Conservation (phyloP, 1,140 invertebrate genomes). For the Cepaea nemoralis region DNA sequence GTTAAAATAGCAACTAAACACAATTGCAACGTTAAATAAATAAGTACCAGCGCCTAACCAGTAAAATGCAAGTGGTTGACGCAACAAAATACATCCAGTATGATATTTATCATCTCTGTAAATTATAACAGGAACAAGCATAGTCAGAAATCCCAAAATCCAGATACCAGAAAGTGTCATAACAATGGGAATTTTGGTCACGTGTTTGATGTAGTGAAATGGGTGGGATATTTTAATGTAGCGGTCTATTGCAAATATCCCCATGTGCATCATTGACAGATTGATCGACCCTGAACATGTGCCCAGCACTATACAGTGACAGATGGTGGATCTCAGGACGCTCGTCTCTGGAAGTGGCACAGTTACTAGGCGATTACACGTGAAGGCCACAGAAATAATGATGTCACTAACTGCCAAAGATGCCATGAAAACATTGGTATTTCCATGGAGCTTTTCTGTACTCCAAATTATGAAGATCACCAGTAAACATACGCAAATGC, state of each 20-base stretch:
- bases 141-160: background rate
- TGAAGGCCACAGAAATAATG: background rate
- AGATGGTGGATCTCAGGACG: background rate
- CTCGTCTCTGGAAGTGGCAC: no score
- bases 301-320: background rate
- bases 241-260: background rate
- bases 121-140: background rate
- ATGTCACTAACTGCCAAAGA: background rate
- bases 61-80: background rate
- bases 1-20: background rate
- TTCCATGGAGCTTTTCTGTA: no score
- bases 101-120: background rate
- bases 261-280: background rate
- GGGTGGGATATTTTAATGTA: background rate
- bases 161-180: background rate
- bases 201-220: background rate
- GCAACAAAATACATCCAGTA: background rate
- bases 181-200: background rate
- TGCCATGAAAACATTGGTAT: background rate
- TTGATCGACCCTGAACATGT: background rate
- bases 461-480: no score
- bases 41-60: background rate
- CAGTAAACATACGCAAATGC: no score
- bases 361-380: background rate
- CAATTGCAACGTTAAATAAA: background rate